phyloP scores from a whole-genome alignment of 2,888 invertebrate species.

The Reticulitermes lucifugus region DNA sequence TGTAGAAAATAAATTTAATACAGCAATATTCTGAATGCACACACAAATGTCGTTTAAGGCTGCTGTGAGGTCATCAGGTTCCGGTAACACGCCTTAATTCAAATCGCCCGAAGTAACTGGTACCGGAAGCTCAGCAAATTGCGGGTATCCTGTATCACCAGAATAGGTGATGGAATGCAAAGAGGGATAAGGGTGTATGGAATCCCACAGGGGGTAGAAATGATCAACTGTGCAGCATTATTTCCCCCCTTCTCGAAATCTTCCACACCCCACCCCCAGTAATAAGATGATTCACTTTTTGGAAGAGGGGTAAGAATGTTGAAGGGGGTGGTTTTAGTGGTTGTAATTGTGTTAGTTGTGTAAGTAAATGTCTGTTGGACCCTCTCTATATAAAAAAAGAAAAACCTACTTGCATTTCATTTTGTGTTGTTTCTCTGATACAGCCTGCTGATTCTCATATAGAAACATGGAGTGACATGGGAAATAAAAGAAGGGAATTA shows the following conservation, averaged over 20 bases:
- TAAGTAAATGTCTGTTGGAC: constrained; percentile 27
- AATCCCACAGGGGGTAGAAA: constrained; percentile 41
- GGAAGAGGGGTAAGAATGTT: constrained; percentile 29
- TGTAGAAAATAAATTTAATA: no score
- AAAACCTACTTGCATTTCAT: not conserved
- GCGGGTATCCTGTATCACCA: constrained; percentile 4
- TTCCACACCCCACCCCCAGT: constrained; percentile 9
- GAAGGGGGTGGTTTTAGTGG: constrained; percentile 37
- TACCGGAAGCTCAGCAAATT: not conserved
- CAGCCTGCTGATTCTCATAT: not conserved
- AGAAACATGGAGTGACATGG: not conserved
- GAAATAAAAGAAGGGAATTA: not conserved
- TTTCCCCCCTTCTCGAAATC: constrained; percentile 9
- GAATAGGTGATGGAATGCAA: constrained; percentile 44
- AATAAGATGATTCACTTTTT: constrained; percentile 53
- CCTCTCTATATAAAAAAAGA: not conserved
- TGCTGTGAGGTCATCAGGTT: no score
- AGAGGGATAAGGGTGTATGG: constrained; percentile 6
- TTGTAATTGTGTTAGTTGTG: constrained; percentile 46
- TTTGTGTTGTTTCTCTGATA: not conserved
- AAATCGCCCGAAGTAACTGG: no score
- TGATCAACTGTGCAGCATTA: constrained; percentile 43
- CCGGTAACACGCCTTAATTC: no score
- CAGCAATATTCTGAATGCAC: no score
- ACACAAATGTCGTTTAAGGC: no score